A percentile compares a stretch with the other conserved stretches of the same genome.
These are phyloP conservation scores for Syngnathus rostellatus DNA, from an alignment of 2,797 vertebrate genomes.

Conservation along the genomic window DNA sequence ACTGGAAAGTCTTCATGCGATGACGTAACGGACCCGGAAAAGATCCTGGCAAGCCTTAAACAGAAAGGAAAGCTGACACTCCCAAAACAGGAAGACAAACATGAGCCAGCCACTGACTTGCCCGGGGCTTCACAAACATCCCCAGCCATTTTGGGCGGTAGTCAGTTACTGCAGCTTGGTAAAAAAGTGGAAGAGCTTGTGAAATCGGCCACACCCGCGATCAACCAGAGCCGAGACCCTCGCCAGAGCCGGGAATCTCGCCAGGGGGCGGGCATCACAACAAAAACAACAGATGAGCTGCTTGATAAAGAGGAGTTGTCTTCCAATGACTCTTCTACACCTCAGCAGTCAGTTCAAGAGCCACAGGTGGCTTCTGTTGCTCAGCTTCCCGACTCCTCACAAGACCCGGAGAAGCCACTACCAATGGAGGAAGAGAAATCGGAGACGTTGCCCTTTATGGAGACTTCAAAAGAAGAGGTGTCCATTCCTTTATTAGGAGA, in stretches of 20 bases:
- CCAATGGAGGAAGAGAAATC: constrained; percentile 48
- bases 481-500: constrained; percentile 74
- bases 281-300: constrained; percentile 43
- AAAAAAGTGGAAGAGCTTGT: constrained; percentile 74
- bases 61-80: constrained; percentile 80
- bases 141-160: constrained; percentile 69
- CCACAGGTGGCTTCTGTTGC: constrained; percentile 4
- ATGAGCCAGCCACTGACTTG: constrained; percentile 64
- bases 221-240: constrained; percentile 76
- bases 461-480: constrained; percentile 51
- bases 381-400: constrained; percentile 25
- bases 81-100: constrained; percentile 79
- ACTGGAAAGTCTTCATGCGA: constrained; percentile 42
- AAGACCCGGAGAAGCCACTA: constrained; percentile 24
- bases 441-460: constrained; percentile 60
- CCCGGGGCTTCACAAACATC: constrained; percentile 66
- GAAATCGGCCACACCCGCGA: constrained; percentile 57
- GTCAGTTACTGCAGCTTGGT: constrained; percentile 76
- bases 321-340: constrained; percentile 12
- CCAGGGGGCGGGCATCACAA: constrained; percentile 60
- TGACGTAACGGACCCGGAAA: constrained; percentile 72
- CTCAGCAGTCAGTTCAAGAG: constrained; percentile 36
- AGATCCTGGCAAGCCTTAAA: constrained; percentile 81
- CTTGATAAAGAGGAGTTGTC: constrained; percentile 52
- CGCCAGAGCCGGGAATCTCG: constrained; percentile 87